Conservation (phyloP, 1,140 invertebrate genomes). For the Drosophila persimilis region DNA sequence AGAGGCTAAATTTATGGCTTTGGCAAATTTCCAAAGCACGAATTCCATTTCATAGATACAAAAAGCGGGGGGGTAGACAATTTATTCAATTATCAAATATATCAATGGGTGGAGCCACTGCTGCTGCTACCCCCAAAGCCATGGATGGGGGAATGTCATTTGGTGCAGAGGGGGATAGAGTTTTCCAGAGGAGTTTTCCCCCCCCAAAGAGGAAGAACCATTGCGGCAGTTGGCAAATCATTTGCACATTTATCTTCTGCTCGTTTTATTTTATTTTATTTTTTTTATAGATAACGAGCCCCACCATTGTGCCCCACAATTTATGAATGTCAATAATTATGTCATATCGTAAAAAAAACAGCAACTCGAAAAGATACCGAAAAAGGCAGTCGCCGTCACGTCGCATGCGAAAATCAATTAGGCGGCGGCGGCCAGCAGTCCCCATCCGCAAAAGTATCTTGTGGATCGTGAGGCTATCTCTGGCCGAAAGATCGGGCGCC, state of each 20-base stretch:
- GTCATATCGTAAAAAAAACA: conserved; percentile 39
- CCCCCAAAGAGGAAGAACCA: conserved; percentile 32
- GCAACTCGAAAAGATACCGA: conserved; percentile 21
- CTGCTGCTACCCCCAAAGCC: not conserved
- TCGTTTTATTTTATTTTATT: conserved; percentile 10
- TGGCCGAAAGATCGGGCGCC: conserved; percentile 31
- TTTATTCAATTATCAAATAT: conserved; percentile 50
- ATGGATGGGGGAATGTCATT: conserved; percentile 17
- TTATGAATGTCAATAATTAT: conserved; percentile 77
- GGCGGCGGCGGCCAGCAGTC: conserved; percentile 24
- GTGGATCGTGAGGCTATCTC: conserved; percentile 62
- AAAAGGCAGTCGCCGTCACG: conserved; percentile 43
- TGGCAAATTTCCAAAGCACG: conserved; percentile 23
- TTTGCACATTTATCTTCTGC: conserved; percentile 44
- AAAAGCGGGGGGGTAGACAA: not conserved
- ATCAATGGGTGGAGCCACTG: conserved; percentile 37
- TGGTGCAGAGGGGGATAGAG: not conserved
- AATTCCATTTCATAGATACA: conserved; percentile 3
- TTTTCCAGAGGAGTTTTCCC: conserved; percentile 5
- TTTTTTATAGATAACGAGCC: conserved; percentile 55
- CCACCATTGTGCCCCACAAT: conserved; percentile 26
- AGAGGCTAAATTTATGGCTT: conserved; percentile 6
- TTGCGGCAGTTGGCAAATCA: conserved; percentile 48
- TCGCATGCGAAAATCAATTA: conserved; percentile 74
- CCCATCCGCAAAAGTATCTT: conserved; percentile 47